A percentile compares a stretch with the other conserved stretches of the same genome.
Conservation (phyloP, 35 echinoderm and acorn worm genomes). For the Anneissia japonica region DNA sequence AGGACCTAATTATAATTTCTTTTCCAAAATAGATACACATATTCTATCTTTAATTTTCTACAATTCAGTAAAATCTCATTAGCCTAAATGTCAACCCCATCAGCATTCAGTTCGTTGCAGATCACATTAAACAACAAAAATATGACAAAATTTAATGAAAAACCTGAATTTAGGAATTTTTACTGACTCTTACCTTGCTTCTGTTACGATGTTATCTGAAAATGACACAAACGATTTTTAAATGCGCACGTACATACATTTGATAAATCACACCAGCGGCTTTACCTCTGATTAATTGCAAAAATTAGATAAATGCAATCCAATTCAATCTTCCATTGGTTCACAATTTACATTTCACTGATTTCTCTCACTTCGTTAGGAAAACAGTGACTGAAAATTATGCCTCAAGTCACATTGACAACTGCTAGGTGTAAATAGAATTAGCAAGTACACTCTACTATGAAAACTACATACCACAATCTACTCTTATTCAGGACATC, state of each 20-base stretch:
- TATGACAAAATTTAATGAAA: no score
- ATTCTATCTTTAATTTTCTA: no score
- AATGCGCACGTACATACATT: not conserved
- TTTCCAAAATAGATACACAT: no score
- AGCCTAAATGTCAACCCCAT: no score
- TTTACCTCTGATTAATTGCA: not conserved
- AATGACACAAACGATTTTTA: not conserved
- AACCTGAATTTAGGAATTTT: not conserved
- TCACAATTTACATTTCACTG: not conserved
- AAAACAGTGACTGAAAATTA: not conserved
- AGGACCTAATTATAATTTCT: no score
- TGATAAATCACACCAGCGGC: not conserved
- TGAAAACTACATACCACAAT: not conserved
- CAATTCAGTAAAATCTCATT: no score
- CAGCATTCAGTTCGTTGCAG: no score
- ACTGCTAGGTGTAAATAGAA: not conserved
- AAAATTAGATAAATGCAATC: not conserved
- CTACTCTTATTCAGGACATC: not conserved
- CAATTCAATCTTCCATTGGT: not conserved
- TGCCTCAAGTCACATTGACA: not conserved
- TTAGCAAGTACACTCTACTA: not conserved
- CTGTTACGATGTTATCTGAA: not conserved
- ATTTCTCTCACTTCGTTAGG: not conserved
- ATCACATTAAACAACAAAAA: no score
- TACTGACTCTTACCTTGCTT: not conserved